Conservation (phyloP, 2,797 vertebrate genomes). For the Acanthurus leucopareius region DNA sequence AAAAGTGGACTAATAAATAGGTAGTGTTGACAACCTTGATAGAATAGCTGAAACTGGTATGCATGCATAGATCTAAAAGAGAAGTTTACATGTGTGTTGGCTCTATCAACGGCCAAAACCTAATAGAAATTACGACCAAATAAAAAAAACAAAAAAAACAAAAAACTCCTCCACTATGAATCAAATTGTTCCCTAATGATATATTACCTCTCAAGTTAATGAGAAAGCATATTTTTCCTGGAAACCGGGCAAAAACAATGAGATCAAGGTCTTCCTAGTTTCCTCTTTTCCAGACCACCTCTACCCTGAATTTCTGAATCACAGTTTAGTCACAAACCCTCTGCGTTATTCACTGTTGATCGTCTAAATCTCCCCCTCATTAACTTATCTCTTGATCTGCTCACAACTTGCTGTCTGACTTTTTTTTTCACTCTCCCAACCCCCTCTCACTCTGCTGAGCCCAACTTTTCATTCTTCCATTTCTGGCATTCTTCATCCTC, state of each 20-base stretch:
- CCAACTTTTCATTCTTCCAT: constrained; percentile 1
- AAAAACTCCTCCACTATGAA: neutral
- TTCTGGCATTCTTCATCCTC: constrained; percentile 10
- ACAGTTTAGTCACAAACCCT: neutral
- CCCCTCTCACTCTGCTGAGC: neutral
- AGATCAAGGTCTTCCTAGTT: neutral
- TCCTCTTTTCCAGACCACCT: neutral
- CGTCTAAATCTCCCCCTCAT: constrained; percentile 1
- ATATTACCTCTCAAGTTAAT: neutral
- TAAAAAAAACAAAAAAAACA: too few species aligned
- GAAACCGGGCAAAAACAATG: neutral
- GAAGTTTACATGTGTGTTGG: too few species aligned
- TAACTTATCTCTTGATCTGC: neutral
- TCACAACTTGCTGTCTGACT: neutral
- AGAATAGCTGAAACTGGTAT: too few species aligned
- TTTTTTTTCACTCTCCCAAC: neutral
- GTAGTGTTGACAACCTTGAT: too few species aligned
- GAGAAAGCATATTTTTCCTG: too few species aligned
- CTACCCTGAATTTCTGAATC: neutral
- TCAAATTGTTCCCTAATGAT: neutral
- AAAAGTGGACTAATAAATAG: too few species aligned
- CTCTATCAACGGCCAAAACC: too few species aligned
- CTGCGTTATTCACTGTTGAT: neutral
- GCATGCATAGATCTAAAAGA: too few species aligned
- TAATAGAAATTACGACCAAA: too few species aligned